Evolutionary conservation across 37 sponge, comb jelly and placozoan species (phyloP).

Genomic region (Cladorhizidae sp.): DNA sequence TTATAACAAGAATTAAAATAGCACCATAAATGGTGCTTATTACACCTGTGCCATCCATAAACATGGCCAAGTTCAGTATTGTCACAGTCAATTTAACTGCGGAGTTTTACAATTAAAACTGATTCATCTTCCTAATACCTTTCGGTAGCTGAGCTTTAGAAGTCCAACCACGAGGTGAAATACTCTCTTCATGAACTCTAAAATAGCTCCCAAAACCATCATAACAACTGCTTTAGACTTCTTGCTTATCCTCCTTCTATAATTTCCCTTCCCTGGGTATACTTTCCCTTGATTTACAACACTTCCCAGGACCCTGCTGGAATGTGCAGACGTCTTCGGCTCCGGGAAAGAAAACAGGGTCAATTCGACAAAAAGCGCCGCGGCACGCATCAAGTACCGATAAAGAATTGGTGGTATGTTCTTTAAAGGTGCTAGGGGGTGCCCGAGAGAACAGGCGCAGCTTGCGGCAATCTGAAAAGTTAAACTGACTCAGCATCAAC

Average conservation of each 20-base stretch:
- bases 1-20: too few species aligned
- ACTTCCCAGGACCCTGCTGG: not conserved
- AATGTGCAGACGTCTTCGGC: not conserved
- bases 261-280: not conserved
- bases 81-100: too few species aligned
- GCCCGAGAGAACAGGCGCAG: too few species aligned
- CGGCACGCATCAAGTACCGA: slow-evolving; percentile 10
- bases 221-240: not conserved
- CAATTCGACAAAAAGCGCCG: slow-evolving; percentile 2
- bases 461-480: too few species aligned
- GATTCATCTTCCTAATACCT: slow-evolving; percentile 29
- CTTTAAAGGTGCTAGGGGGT: too few species aligned
- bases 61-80: too few species aligned
- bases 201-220: slow-evolving; percentile 33
- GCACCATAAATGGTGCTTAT: too few species aligned
- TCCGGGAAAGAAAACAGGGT: not conserved
- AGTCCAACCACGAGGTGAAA: slow-evolving; percentile 31
- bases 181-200: slow-evolving; percentile 40
- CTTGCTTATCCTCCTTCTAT: not conserved
- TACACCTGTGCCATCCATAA: too few species aligned
- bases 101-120: too few species aligned
- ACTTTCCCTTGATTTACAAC: not conserved
- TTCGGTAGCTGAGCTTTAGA: slow-evolving; percentile 39
- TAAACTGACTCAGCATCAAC: too few species aligned
- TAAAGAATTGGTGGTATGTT: not conserved